A percentile compares a stretch with the other conserved stretches of the same genome.
Evolutionary conservation across 1,140 invertebrate species (phyloP).

Genomic region (Drosophila navojoa): DNA sequence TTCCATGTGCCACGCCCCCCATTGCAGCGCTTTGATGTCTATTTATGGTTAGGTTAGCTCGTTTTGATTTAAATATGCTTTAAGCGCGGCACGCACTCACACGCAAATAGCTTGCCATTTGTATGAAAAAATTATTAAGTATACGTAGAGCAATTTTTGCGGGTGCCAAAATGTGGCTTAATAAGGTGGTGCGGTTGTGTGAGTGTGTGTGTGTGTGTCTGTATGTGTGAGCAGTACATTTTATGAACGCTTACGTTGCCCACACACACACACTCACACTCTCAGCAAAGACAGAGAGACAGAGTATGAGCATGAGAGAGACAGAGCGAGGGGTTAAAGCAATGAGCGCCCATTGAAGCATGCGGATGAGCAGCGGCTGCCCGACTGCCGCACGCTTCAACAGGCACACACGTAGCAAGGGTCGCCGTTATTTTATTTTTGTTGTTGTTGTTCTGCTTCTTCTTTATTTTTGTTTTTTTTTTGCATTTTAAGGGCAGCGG

Average conservation of each 20-base stretch:
- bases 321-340: slow-evolving; percentile 2
- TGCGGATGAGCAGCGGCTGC: slow-evolving; percentile 45
- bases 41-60: slow-evolving; percentile 54
- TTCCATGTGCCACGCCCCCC: slow-evolving; percentile 19
- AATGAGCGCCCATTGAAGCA: slow-evolving; percentile 48
- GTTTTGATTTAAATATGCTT: slow-evolving; percentile 56
- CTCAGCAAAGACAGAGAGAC: slow-evolving; percentile 12
- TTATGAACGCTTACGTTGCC: slow-evolving; percentile 59
- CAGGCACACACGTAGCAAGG: slow-evolving; percentile 28
- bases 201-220: slow-evolving; percentile 38
- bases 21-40: slow-evolving; percentile 71
- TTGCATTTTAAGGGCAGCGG: neutral
- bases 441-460: no score
- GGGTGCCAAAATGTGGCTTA: slow-evolving; percentile 53
- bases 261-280: neutral
- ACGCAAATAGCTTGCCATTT: slow-evolving; percentile 4
- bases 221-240: slow-evolving; percentile 33
- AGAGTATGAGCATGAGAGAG: neutral
- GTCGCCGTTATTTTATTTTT: neutral
- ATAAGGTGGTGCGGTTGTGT: slow-evolving; percentile 38
- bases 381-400: slow-evolving; percentile 44
- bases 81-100: slow-evolving; percentile 27
- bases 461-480: neutral
- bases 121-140: slow-evolving; percentile 49
- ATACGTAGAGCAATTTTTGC: slow-evolving; percentile 54